Evolutionary conservation across 2,113 vertebrate genomes (phyloP), one percentile per base, ranked within the genome.

Genomic region (Ibidorhyncha struthersii): DNA sequence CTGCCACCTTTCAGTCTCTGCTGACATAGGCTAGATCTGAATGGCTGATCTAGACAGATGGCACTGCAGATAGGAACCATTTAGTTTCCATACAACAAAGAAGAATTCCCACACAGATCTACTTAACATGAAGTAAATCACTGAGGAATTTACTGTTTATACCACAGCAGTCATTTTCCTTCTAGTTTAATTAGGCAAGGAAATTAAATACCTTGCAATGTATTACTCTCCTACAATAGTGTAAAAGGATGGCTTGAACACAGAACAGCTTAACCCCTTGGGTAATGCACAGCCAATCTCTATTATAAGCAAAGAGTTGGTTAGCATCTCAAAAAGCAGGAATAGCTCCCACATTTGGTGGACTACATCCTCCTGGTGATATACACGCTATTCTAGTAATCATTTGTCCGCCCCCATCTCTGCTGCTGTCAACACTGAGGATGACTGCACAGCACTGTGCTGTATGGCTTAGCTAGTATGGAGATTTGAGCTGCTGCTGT

Each of bases 381-480:
- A 73, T 32, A 93, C 36, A 30, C 66, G 82, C 83, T 94, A 91
- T 82, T 96, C 82, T 58, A 70, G 82, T n/a, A 92, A 82, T 62
- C 66, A 70, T 94, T 90, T 95, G 78, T 96, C 93, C 93, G 91
- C 93, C 90, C 58, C 93, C 97, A 74, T 19, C 84, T 92, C 92
- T 91, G 79, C 82, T 96, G 87, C 90, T 94, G 87, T 91, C 87
- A 95, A n/a, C 84, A 82, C 23, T 7, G 30, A 38, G 13, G 76
- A 83, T 43, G 34, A 80, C 58, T 94, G 95, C 82, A 85, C 93
- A 95, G 87, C 49, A 88, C 45, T 23, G 73, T 49, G 69, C 65
- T 91, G 40, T 40, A 56, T 4, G 26, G 43, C 52, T 83, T 26
- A 49, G 78, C 30, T 82, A 87, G 52, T 36, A 91, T 7, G 16